Evolutionary conservation across 2,113 vertebrate genomes (phyloP).

Genomic region (Ameiurus melas): DNA sequence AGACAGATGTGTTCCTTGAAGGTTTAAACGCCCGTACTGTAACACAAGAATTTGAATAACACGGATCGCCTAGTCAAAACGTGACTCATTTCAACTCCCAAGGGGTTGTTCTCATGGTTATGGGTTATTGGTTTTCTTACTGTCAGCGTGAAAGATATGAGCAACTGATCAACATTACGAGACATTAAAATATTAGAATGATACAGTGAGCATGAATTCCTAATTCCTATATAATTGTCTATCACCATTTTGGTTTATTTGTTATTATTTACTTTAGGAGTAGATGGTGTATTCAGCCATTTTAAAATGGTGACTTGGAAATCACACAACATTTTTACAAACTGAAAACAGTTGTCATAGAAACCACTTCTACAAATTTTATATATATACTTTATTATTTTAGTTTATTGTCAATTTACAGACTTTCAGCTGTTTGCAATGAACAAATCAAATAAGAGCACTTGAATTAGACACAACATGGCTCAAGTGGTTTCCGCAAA

Average conservation of each 20-base stretch:
- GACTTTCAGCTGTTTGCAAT: no score
- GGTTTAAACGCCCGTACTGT: not conserved
- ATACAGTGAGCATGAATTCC: not conserved
- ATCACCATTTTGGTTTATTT: not conserved
- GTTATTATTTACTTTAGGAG: not conserved
- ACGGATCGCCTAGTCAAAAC: not conserved
- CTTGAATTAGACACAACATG: no score
- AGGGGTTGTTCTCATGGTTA: not conserved
- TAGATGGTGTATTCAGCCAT: not conserved
- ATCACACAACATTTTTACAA: not conserved
- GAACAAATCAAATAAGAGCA: no score
- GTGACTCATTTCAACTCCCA: constrained; percentile 23
- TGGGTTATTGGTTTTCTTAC: not conserved
- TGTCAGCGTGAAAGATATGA: not conserved
- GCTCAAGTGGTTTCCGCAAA: no score
- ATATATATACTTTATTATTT: no score
- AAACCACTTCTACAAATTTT: not conserved
- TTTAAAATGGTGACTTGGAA: not conserved
- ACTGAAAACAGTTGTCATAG: not conserved
- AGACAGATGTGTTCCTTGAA: constrained; percentile 11
- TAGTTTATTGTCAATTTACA: no score
- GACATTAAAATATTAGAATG: not conserved
- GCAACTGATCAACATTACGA: not conserved
- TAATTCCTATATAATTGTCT: not conserved
- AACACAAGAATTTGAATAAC: not conserved